phyloP scores from a whole-genome alignment of 1,140 invertebrate species.

The Riptortus pedestris region DNA sequence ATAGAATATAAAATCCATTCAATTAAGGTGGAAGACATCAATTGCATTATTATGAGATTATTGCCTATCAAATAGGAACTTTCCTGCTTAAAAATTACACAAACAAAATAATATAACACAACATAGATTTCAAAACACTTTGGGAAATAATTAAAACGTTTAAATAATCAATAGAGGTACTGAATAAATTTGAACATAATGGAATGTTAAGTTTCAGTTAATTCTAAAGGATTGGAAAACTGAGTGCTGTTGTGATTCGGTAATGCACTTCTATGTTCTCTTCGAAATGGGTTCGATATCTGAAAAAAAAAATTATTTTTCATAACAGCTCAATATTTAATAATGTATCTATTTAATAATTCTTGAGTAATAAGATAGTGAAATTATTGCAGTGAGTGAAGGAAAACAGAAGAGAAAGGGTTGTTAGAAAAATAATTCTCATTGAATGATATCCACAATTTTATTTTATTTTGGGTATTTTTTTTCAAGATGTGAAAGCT shows the following conservation, averaged over 20 bases:
- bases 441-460: background rate
- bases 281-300: background rate
- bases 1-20: too few relatives aligned
- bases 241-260: background rate
- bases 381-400: background rate
- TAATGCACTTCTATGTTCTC: slow-evolving; percentile 2
- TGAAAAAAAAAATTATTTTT: slow-evolving; percentile 2
- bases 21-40: too few relatives aligned
- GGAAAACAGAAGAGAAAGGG: background rate
- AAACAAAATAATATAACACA: background rate
- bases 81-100: too few relatives aligned
- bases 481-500: background rate
- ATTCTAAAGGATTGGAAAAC: background rate
- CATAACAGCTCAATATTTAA: background rate
- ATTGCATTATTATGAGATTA: too few relatives aligned
- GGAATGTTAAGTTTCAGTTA: slow-evolving; percentile 9
- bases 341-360: background rate
- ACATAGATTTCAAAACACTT: background rate
- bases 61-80: slow-evolving; percentile 9
- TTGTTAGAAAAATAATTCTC: background rate
- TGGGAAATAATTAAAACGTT: background rate
- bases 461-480: background rate
- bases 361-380: background rate
- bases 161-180: background rate
- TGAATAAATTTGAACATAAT: background rate